Conservation (phyloP, 1,140 invertebrate species). For the Caerostris extrusa region DNA sequence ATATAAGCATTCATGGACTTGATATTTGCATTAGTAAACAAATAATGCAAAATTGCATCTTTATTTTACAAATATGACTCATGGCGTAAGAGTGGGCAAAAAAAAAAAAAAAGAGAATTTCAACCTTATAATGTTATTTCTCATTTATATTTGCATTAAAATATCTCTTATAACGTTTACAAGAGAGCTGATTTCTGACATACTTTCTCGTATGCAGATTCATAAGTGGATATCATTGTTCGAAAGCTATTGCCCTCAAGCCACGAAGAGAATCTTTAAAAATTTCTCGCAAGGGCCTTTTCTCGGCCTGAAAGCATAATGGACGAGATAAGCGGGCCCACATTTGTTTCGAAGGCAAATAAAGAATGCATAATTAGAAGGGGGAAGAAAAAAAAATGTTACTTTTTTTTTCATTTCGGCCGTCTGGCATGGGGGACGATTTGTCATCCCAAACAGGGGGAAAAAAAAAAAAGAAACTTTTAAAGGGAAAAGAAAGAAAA, state of each 20-base stretch:
- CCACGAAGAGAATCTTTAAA: not conserved
- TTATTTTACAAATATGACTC: no score
- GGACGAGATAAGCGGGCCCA: not conserved
- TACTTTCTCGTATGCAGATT: no score
- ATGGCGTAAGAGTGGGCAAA: no score
- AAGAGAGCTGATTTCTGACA: no score
- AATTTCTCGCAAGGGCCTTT: not conserved
- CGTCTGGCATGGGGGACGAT: not conserved
- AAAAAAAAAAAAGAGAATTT: no score
- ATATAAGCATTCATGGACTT: no score
- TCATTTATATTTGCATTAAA: no score
- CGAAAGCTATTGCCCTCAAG: not conserved
- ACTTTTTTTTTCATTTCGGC: slow-evolving; percentile 16
- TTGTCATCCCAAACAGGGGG: not conserved
- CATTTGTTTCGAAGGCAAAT: not conserved
- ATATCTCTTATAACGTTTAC: no score
- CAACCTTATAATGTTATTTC: no score
- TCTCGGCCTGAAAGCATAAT: not conserved
- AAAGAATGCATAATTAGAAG: slow-evolving; percentile 8
- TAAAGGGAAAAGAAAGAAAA: not conserved
- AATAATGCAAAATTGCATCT: no score
- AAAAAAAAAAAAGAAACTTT: not conserved
- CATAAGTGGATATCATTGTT: not conserved
- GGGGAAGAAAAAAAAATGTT: not conserved
- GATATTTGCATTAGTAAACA: no score